Evolutionary conservation across 2,113 vertebrate genomes (phyloP).

Genomic region (Burhinus bistriatus): DNA sequence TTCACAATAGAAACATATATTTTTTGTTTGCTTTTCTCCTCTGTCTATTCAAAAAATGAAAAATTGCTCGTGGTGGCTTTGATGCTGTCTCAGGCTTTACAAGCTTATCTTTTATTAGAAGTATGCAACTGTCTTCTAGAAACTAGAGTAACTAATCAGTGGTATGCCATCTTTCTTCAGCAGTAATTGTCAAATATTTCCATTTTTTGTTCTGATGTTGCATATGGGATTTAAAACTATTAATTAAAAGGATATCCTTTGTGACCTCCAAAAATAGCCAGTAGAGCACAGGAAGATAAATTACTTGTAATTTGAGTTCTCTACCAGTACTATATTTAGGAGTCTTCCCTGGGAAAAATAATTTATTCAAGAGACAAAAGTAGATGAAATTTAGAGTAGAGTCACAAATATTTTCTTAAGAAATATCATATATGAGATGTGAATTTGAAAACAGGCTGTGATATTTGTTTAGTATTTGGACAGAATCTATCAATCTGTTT

Average conservation of each 20-base stretch:
- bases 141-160: neutral
- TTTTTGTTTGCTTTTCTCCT: neutral
- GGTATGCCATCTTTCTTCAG: neutral
- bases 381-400: constrained; percentile 49
- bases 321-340: neutral
- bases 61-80: neutral
- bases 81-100: neutral
- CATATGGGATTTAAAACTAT: neutral
- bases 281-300: neutral
- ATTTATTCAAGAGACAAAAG: constrained; percentile 33
- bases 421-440: constrained; percentile 33
- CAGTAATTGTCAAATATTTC: neutral
- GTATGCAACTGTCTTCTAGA: neutral
- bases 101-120: neutral
- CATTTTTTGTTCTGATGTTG: neutral
- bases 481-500: constrained; percentile 34
- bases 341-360: neutral
- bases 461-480: constrained; percentile 58
- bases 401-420: constrained; percentile 53
- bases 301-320: neutral
- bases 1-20: neutral
- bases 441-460: constrained; percentile 51
- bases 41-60: neutral
- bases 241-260: neutral
- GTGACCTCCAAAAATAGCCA: neutral